Evolutionary conservation across 1,140 invertebrate species (phyloP).

Genomic region (Neuroterus valhalla): DNA sequence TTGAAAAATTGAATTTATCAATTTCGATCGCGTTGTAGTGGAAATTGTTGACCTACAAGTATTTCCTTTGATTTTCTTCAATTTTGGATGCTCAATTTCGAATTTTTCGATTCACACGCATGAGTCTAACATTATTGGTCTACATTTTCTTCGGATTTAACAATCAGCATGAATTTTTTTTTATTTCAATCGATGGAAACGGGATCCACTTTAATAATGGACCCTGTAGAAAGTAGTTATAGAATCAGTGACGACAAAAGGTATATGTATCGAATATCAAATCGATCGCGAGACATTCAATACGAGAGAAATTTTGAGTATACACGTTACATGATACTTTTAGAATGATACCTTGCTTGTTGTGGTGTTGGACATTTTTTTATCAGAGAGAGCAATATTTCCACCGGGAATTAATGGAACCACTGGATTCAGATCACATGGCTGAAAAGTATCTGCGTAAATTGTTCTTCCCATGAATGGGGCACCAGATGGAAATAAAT

Average conservation of each 20-base stretch:
- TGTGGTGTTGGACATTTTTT: conserved; percentile 65
- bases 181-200: no score
- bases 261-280: no score
- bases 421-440: conserved; percentile 41
- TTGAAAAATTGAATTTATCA: neutral
- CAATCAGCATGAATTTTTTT: no score
- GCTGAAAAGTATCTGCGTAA: conserved; percentile 66
- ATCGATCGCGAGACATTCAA: no score
- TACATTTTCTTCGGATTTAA: no score
- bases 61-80: neutral
- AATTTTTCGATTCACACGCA: neutral
- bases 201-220: no score
- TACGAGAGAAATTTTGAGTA: no score
- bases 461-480: conserved; percentile 59
- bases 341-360: conserved; percentile 64
- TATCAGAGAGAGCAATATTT: conserved; percentile 58
- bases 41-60: conserved; percentile 5
- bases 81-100: neutral
- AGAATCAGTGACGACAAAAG: no score
- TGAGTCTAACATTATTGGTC: no score
- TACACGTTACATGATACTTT: neutral
- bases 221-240: no score
- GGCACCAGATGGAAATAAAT: conserved; percentile 50
- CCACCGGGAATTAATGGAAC: conserved; percentile 55
- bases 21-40: neutral